These are phyloP conservation scores for Henricia sp. DNA, from an alignment of 53 echinoderm and acorn worm species.

Conservation along the genomic window DNA sequence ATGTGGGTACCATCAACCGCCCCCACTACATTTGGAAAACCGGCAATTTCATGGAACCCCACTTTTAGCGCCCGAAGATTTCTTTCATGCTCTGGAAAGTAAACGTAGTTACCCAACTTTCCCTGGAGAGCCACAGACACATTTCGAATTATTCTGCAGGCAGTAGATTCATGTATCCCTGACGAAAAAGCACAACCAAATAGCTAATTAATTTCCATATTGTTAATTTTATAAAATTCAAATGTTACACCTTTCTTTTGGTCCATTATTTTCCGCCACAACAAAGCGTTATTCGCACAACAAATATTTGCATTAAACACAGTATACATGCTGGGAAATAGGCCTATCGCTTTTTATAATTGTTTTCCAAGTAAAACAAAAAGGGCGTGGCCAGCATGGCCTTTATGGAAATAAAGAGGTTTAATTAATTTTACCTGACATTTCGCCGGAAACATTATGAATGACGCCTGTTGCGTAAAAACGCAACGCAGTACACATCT, in stretches of 20 bases:
- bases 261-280: too few species aligned
- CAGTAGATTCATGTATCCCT: not conserved
- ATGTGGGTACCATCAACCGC: slow-evolving; percentile 46
- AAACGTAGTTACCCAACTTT: not conserved
- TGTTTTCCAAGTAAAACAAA: not conserved
- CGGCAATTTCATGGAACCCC: slow-evolving; percentile 10
- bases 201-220: too few species aligned
- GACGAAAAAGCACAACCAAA: too few species aligned
- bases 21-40: slow-evolving; percentile 41
- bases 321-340: not conserved
- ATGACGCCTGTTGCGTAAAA: too few species aligned
- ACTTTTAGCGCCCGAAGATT: not conserved
- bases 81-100: slow-evolving; percentile 9
- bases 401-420: not conserved
- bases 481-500: too few species aligned
- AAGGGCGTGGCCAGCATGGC: not conserved
- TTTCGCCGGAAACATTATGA: not conserved
- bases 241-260: too few species aligned
- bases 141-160: slow-evolving; percentile 32
- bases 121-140: slow-evolving; percentile 1
- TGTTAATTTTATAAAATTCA: too few species aligned
- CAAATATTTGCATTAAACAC: not conserved
- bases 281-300: not conserved
- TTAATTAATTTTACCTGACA: not conserved
- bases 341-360: not conserved